Conservation (phyloP, 2,113 vertebrate species). For the Alaudala cheleensis region DNA sequence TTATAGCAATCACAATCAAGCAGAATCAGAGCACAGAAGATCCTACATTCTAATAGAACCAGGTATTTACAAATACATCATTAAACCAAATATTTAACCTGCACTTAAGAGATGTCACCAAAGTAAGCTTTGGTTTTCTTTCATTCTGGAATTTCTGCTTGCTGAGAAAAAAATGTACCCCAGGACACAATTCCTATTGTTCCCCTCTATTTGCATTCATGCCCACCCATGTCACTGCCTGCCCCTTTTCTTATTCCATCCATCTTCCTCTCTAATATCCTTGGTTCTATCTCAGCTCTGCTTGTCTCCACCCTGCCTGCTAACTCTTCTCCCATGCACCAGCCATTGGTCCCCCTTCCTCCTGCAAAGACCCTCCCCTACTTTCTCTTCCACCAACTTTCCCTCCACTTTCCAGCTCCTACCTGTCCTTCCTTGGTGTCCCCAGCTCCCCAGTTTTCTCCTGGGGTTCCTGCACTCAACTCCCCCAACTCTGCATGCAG, state of each 20-base stretch:
- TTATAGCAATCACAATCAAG: background rate
- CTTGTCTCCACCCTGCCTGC: background rate
- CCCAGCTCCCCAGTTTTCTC: background rate
- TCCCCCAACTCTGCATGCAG: fast-evolving
- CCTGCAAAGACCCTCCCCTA: background rate
- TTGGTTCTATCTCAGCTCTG: background rate
- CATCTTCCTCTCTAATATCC: background rate
- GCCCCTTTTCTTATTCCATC: background rate
- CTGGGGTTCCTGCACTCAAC: background rate
- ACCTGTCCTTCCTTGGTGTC: background rate
- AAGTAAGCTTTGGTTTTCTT: background rate
- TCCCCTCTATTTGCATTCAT: background rate
- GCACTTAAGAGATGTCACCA: background rate
- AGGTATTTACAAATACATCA: background rate
- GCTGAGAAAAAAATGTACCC: background rate
- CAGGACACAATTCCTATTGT: background rate
- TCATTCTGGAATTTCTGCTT: background rate
- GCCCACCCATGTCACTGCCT: background rate
- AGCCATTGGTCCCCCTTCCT: background rate
- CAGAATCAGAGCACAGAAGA: background rate
- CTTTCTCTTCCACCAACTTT: background rate
- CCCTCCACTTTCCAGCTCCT: background rate
- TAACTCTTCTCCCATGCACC: background rate
- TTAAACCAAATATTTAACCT: slow-evolving; percentile 1
- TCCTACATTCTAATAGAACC: background rate